Evolutionary conservation across 1,140 invertebrate genomes (phyloP), one percentile per base, ranked within the genome.

Genomic region (Popillia japonica): DNA sequence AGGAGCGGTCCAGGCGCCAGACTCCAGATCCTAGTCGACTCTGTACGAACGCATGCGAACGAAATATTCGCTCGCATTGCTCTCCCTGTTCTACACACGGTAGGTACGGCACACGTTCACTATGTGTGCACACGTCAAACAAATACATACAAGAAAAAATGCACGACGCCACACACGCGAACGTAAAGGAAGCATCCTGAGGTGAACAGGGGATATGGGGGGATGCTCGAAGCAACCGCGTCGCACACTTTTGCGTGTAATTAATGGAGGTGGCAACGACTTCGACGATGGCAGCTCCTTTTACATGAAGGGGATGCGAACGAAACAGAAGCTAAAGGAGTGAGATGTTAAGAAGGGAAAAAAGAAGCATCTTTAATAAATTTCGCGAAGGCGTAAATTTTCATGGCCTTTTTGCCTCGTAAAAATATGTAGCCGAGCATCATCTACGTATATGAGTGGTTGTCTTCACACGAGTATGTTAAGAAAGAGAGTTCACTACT

Each of bases 1-100:
- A 72, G 79, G 77, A 80, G 64, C 79, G 80, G 78, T 79, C 79
- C 81, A 80, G 81, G 78, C 78, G 78, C 79, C 77, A 64, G 64
- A 40, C 76, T 77, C 77, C 72, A 72, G 80, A 81, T 80, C 79
- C 81, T 79, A 78, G 61, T 59, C 78, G 79, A 75, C 76, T 59
- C 55, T 75, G 14, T 23, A 68, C 81, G 81, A 82, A 77, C 22
- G 61, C 64, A 59, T 23, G 48, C 78, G 61, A 68, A 68, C 61
- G 11, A 14, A 68, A 68, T 61, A 61, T 61, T 61, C 59, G 59
- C 14, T 61, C 59, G 59, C 59, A 22, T 68, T 22, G 20, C 61
- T 68, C 17, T 17, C 10, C 61, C 22, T 9, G 61, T 14, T 10
- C 9, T 68, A 68, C 22, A 27, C 48, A n/a, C 48, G 48, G n/a